Evolutionary conservation across 2,113 vertebrate genomes (phyloP).

Genomic region (Albula goreensis): DNA sequence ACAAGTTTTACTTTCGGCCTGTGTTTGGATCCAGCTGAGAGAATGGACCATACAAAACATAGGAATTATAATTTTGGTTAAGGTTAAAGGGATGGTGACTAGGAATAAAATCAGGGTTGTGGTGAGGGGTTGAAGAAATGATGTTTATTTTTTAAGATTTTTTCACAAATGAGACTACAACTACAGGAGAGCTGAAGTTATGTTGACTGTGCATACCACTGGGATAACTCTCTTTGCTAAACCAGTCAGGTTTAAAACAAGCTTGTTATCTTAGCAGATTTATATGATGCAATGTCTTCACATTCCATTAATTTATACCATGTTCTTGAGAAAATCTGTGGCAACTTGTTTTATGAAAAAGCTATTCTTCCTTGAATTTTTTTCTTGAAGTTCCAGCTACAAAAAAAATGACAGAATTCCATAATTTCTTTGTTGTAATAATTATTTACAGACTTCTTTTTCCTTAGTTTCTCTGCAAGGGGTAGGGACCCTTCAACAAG

Average conservation of each 20-base stretch:
- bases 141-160: no score
- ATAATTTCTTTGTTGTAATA: not conserved
- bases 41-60: not conserved
- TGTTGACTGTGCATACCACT: no score
- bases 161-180: no score
- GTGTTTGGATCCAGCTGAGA: not conserved
- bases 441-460: not conserved
- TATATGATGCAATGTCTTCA: not conserved
- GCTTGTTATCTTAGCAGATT: not conserved
- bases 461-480: conserved; percentile 58
- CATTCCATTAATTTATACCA: not conserved
- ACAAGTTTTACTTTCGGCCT: not conserved
- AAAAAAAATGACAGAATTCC: no score
- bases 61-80: not conserved
- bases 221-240: not conserved
- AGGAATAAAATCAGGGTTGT: no score
- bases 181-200: no score
- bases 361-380: no score
- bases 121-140: no score
- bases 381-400: no score
- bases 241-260: not conserved
- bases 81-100: no score
- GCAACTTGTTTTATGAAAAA: no score
- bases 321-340: not conserved
- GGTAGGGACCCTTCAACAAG: conserved; percentile 64